Percentiles rank a stretch among this genome's conserved stretches.
Evolutionary conservation across 2,113 vertebrate species (phyloP).

Genomic region (Coptodon rendalli): DNA sequence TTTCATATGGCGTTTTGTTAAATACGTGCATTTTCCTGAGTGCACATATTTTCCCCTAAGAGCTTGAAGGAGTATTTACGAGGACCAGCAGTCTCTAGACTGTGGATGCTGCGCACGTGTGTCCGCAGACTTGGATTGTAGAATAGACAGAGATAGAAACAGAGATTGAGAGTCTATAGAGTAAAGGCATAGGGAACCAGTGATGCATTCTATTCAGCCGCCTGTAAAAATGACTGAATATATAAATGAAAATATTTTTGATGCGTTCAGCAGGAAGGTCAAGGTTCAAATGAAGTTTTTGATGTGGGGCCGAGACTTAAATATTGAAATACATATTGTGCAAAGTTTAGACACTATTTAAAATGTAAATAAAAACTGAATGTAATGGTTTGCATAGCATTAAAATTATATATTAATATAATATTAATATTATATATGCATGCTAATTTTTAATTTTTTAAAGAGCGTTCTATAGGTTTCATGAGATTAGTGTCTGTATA

Average conservation of each 20-base stretch:
- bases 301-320: background rate
- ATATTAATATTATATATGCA: background rate
- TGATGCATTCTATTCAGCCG: slow-evolving; percentile 20
- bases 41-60: background rate
- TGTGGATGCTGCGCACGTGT: background rate
- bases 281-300: slow-evolving; percentile 7
- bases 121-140: background rate
- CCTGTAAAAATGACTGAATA: slow-evolving; percentile 40
- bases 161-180: slow-evolving; percentile 8
- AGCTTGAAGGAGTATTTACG: background rate
- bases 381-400: background rate
- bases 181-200: background rate
- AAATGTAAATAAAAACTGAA: background rate
- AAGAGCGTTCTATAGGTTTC: fast-evolving
- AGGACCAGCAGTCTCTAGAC: background rate
- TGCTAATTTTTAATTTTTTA: background rate
- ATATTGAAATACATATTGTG: slow-evolving; percentile 1
- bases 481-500: background rate
- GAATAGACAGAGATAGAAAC: background rate
- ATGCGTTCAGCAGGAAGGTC: background rate
- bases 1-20: background rate
- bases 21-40: background rate
- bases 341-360: background rate
- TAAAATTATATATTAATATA: background rate
- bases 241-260: slow-evolving; percentile 33